These are phyloP conservation scores for Helostoma temminkii DNA, from an alignment of 2,797 vertebrate genomes.

Conservation along the genomic window DNA sequence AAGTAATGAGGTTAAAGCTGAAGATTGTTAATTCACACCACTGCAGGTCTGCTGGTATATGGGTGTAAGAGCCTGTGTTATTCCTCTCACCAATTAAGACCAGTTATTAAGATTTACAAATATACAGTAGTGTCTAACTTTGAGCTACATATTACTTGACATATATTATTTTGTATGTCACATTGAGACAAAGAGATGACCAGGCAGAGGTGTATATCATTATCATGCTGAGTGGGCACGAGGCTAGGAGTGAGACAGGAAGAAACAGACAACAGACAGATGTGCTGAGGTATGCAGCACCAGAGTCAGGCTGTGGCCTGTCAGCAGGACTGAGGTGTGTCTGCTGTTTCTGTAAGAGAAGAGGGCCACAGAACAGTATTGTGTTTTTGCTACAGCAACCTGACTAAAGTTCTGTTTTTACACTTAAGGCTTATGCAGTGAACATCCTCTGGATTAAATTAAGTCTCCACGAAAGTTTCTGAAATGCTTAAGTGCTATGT, in stretches of 20 bases:
- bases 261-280: slow-evolving; percentile 80
- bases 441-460: too few relatives aligned
- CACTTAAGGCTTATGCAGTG: too few relatives aligned
- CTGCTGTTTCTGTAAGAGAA: slow-evolving; percentile 42
- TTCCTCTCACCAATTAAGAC: slow-evolving; percentile 2
- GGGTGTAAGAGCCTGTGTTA: not conserved
- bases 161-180: slow-evolving; percentile 13
- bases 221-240: slow-evolving; percentile 76
- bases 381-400: not conserved
- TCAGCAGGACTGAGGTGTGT: slow-evolving; percentile 66
- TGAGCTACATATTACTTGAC: slow-evolving; percentile 7
- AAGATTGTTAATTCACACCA: slow-evolving; percentile 24
- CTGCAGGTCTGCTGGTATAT: slow-evolving; percentile 2
- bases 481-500: too few relatives aligned
- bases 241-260: slow-evolving; percentile 57
- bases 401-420: too few relatives aligned
- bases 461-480: too few relatives aligned
- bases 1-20: slow-evolving; percentile 31
- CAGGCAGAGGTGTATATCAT: slow-evolving; percentile 73
- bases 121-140: not conserved
- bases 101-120: not conserved
- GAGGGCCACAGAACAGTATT: slow-evolving; percentile 15
- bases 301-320: slow-evolving; percentile 69
- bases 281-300: slow-evolving; percentile 82
- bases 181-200: slow-evolving; percentile 70